These are phyloP conservation scores for Columbina picui DNA, from an alignment of 2,113 vertebrate genomes.

Conservation along the genomic window DNA sequence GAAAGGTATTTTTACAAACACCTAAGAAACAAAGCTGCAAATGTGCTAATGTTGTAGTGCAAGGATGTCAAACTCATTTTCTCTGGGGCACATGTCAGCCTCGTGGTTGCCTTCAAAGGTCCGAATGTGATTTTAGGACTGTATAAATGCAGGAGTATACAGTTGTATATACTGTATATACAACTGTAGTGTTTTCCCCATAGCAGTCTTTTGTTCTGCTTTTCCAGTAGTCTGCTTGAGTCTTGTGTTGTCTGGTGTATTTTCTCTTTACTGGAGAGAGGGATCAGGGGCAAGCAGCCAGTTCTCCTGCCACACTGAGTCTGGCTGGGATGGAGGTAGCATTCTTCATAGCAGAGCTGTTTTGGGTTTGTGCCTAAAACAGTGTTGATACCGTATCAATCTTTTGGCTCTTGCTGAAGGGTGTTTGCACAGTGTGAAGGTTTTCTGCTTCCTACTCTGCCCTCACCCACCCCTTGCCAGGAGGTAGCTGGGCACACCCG, in stretches of 20 bases:
- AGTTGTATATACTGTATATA: no score
- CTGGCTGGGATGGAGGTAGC: not conserved
- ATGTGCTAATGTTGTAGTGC: not conserved
- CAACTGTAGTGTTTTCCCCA: not conserved
- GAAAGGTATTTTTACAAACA: not conserved
- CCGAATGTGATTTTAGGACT: no score
- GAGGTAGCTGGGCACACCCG: not conserved
- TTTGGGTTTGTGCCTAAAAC: not conserved
- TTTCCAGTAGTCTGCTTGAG: not conserved
- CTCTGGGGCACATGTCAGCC: no score
- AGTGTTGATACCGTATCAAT: accelerated
- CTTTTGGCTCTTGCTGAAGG: not conserved
- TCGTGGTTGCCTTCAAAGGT: no score
- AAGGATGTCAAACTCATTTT: no score
- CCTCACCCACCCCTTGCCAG: not conserved
- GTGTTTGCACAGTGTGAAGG: not conserved
- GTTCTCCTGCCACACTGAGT: not conserved
- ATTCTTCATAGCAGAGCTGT: not conserved
- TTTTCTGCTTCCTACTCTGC: not conserved
- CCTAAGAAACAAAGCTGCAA: not conserved
- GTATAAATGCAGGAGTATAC: no score
- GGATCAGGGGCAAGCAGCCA: not conserved
- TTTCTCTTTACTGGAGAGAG: not conserved
- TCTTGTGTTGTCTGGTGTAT: not conserved
- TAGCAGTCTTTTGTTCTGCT: not conserved